Percentiles rank a stretch among this genome's conserved stretches.
phyloP scores from a whole-genome alignment of 2,797 vertebrate species.

The Cichlasoma orientale region DNA sequence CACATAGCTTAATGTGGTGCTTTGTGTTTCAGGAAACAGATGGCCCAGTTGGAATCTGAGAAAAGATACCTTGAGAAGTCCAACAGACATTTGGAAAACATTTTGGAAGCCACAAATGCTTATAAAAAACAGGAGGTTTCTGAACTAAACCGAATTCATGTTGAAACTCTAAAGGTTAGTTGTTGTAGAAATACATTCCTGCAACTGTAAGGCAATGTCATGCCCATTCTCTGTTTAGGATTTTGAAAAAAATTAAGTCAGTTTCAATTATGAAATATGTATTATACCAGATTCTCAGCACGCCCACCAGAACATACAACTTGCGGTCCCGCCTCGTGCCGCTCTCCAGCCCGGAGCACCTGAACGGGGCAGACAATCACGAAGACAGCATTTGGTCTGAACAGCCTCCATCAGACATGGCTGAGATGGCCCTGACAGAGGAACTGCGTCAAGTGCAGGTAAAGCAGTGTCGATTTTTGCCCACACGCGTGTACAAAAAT shows the following conservation, averaged over 20 bases:
- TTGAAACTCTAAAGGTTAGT: conserved; percentile 91
- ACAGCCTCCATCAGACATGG: conserved; percentile 87
- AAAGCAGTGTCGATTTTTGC: neutral
- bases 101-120: conserved; percentile 92
- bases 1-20: neutral
- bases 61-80: conserved; percentile 91
- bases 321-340: conserved; percentile 82
- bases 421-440: conserved; percentile 89
- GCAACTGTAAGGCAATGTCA: neutral
- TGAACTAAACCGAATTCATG: conserved; percentile 91
- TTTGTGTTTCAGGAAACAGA: conserved; percentile 85
- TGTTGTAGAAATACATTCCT: neutral
- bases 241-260: neutral
- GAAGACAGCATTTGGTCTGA: conserved; percentile 84
- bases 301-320: conserved; percentile 90
- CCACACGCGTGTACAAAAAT: neutral
- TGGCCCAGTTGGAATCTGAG: conserved; percentile 90
- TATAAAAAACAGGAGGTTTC: conserved; percentile 89
- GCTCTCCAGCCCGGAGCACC: conserved; percentile 85
- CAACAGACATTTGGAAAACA: conserved; percentile 92
- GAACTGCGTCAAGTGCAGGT: conserved; percentile 90
- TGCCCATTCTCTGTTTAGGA: neutral
- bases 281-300: conserved; percentile 87
- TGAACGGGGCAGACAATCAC: conserved; percentile 52
- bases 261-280: conserved; percentile 12